Conservation (phyloP, 2,113 vertebrate species). For the Scomber colias region DNA sequence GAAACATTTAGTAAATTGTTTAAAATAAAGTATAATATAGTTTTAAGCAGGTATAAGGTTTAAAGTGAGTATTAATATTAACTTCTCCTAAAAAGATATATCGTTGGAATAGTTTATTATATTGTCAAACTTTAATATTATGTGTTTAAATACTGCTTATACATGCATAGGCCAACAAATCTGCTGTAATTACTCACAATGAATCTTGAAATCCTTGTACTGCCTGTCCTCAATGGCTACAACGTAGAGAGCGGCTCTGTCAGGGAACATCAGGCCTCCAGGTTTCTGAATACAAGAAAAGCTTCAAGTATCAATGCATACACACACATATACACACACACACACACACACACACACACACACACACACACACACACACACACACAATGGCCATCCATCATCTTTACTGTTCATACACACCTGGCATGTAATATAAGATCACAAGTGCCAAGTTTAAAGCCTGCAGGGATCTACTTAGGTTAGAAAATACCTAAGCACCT, state of each 20-base stretch:
- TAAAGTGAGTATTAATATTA: too few relatives aligned
- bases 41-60: too few relatives aligned
- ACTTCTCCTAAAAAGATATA: too few relatives aligned
- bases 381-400: slow-evolving; percentile 39
- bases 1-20: too few relatives aligned
- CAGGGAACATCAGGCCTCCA: slow-evolving; percentile 98
- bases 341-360: slow-evolving; percentile 1
- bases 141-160: too few relatives aligned
- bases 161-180: not conserved
- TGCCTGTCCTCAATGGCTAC: slow-evolving; percentile 97
- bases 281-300: slow-evolving; percentile 91
- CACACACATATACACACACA: slow-evolving; percentile 60
- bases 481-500: slow-evolving; percentile 30
- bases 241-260: slow-evolving; percentile 95
- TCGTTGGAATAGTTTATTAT: too few relatives aligned
- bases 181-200: slow-evolving; percentile 87
- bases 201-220: slow-evolving; percentile 99
- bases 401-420: slow-evolving; percentile 55
- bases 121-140: too few relatives aligned
- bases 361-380: slow-evolving; percentile 63
- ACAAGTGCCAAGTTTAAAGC: slow-evolving; percentile 33
- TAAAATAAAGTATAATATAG: too few relatives aligned
- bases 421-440: slow-evolving; percentile 56
- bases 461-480: slow-evolving; percentile 33
- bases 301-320: slow-evolving; percentile 77